Conservation (phyloP, 92 coral and sea anemone genomes). For the Porites cylindrica region DNA sequence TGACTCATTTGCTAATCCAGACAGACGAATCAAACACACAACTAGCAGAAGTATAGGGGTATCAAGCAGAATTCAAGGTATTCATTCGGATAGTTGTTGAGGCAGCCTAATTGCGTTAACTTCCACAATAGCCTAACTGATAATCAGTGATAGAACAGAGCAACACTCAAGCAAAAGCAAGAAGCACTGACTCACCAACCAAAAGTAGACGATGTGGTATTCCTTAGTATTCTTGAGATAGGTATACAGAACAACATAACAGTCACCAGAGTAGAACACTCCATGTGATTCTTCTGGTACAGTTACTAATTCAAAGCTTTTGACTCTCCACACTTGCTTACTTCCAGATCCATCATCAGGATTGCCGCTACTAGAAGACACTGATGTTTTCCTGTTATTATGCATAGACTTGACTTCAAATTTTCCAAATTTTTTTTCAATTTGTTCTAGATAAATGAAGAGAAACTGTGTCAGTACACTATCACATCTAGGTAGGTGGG, state of each 20-base stretch:
- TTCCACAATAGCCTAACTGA: too few species aligned
- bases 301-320: constrained; percentile 45
- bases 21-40: too few species aligned
- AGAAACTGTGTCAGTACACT: background rate
- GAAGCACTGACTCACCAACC: constrained; percentile 76
- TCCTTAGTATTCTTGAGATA: constrained; percentile 58
- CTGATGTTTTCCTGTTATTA: background rate
- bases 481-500: background rate
- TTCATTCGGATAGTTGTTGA: too few species aligned
- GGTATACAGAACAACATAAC: constrained; percentile 77
- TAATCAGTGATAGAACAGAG: too few species aligned
- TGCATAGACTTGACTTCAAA: constrained; percentile 78
- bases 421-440: constrained; percentile 36
- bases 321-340: constrained; percentile 55
- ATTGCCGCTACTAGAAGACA: constrained; percentile 12
- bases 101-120: too few species aligned
- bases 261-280: constrained; percentile 87
- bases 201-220: constrained; percentile 78
- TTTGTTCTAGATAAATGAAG: constrained; percentile 9
- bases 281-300: constrained; percentile 48
- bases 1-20: too few species aligned
- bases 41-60: too few species aligned
- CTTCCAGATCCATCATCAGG: constrained; percentile 77
- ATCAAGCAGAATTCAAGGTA: too few species aligned
- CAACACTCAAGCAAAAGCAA: too few species aligned